These are phyloP conservation scores for Hylaeus anthracinus DNA, from an alignment of 1,140 invertebrate species.

Conservation along the genomic window DNA sequence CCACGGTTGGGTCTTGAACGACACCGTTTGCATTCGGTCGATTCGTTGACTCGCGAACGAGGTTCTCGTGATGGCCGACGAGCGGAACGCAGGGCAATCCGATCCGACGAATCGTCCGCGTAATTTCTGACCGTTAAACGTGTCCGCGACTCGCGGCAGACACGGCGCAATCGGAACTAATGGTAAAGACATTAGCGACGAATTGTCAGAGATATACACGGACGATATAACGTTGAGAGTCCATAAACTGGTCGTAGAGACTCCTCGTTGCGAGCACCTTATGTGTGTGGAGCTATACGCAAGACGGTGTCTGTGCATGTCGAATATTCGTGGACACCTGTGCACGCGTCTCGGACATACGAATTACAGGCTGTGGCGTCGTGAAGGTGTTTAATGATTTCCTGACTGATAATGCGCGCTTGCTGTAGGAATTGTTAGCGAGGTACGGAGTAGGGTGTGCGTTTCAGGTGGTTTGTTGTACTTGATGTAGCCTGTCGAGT, in stretches of 20 bases:
- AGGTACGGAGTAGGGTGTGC: no score
- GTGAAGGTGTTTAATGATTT: constrained; percentile 27
- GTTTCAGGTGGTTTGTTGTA: no score
- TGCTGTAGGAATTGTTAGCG: no score
- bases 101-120: constrained; percentile 24
- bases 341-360: constrained; percentile 12
- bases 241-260: constrained; percentile 77
- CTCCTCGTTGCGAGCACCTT: constrained; percentile 70
- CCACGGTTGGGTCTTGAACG: no score
- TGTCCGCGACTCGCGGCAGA: constrained; percentile 56
- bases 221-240: constrained; percentile 78
- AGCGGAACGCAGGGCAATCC: constrained; percentile 8
- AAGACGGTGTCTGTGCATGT: not conserved
- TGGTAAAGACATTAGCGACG: constrained; percentile 76
- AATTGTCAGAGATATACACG: constrained; percentile 77
- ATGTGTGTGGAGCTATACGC: constrained; percentile 50
- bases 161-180: constrained; percentile 76
- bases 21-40: no score
- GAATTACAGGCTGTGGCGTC: not conserved
- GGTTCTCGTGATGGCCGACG: constrained; percentile 3
- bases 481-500: no score
- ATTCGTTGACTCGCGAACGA: not conserved
- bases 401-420: not conserved
- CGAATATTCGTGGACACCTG: constrained; percentile 27
- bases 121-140: constrained; percentile 46